These are phyloP conservation scores for Prionace glauca DNA, from an alignment of 2,797 vertebrate species.

Conservation along the genomic window DNA sequence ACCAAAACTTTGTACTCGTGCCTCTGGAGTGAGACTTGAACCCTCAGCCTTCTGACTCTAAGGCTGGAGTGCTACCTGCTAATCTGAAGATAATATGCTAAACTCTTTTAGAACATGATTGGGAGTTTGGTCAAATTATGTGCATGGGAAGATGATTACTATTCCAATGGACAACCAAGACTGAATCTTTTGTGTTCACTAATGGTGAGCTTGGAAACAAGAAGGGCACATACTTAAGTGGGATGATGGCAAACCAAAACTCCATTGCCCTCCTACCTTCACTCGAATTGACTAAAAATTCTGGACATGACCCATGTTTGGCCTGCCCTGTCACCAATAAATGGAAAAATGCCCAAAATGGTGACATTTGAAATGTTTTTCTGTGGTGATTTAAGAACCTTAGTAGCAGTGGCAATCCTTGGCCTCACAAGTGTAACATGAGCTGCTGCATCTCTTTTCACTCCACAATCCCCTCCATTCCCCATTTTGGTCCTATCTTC, in stretches of 20 bases:
- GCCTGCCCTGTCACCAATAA: too few species aligned
- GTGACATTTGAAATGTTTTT: background rate
- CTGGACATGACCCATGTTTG: too few species aligned
- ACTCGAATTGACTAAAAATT: too few species aligned
- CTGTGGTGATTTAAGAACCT: background rate
- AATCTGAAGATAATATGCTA: background rate
- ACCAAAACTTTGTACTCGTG: background rate
- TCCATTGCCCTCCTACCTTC: too few species aligned
- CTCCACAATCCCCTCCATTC: background rate
- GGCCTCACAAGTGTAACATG: background rate
- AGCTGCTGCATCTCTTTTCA: background rate
- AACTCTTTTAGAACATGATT: background rate
- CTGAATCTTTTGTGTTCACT: too few species aligned
- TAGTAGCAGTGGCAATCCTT: background rate
- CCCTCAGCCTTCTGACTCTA: background rate
- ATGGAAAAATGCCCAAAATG: background rate
- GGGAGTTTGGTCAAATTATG: background rate
- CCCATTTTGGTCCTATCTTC: background rate
- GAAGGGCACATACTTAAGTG: too few species aligned
- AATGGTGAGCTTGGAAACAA: too few species aligned
- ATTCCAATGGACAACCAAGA: background rate
- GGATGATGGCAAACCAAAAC: too few species aligned
- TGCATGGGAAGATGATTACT: background rate
- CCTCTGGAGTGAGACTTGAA: background rate
- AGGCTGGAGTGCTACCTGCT: background rate